A percentile compares a stretch with the other conserved stretches of the same genome.
Conservation (phyloP, 2,797 vertebrate genomes). For the Iguana delicatissima region DNA sequence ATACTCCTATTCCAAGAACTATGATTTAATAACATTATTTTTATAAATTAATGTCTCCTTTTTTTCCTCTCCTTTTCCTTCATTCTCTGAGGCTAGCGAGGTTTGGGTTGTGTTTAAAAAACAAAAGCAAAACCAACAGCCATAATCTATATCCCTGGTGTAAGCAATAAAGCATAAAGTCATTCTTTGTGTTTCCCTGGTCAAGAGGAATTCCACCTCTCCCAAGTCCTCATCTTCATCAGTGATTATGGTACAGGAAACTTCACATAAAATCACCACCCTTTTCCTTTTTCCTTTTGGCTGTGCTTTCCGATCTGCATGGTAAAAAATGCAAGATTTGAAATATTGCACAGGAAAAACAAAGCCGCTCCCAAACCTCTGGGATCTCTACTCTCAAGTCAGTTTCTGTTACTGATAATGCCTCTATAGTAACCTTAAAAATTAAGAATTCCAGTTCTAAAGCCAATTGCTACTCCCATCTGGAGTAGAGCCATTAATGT, state of each 20-base stretch:
- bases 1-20: slow-evolving; percentile 29
- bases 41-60: slow-evolving; percentile 47
- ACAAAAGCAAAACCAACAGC: neutral
- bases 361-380: neutral
- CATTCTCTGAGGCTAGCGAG: neutral
- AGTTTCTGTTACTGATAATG: slow-evolving; percentile 24
- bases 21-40: slow-evolving; percentile 31
- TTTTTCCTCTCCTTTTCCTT: slow-evolving; percentile 20
- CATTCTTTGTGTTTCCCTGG: slow-evolving; percentile 47
- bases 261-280: slow-evolving; percentile 41
- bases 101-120: neutral
- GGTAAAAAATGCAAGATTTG: slow-evolving; percentile 46
- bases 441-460: too few species aligned
- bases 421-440: slow-evolving; percentile 29
- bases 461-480: too few species aligned
- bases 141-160: slow-evolving; percentile 38
- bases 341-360: slow-evolving; percentile 57
- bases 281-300: slow-evolving; percentile 60
- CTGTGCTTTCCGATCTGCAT: slow-evolving; percentile 44
- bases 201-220: slow-evolving; percentile 41
- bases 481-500: too few species aligned
- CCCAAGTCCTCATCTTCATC: slow-evolving; percentile 46
- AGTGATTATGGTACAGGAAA: slow-evolving; percentile 44
- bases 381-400: slow-evolving; percentile 24
- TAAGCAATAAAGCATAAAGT: slow-evolving; percentile 53